phyloP scores from a whole-genome alignment of 2,113 vertebrate genomes.

The Nanorana parkeri region DNA sequence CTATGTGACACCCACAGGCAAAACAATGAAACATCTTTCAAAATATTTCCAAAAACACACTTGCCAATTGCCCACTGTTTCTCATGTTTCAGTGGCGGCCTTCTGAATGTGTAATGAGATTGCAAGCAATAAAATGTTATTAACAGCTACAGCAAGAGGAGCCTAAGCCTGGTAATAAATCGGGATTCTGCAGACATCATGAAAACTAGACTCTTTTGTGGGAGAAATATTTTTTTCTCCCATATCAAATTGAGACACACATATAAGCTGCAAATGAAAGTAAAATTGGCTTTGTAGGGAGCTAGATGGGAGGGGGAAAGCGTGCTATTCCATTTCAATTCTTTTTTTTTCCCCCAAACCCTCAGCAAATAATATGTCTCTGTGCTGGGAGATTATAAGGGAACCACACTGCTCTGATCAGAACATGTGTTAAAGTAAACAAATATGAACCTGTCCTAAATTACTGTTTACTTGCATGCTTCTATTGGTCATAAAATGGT shows the following conservation, averaged over 20 bases:
- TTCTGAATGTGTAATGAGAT: constrained; percentile 26
- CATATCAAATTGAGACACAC: constrained; percentile 26
- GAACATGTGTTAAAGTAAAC: background rate
- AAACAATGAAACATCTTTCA: background rate
- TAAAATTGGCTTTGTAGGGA: constrained; percentile 41
- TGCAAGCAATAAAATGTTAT: constrained; percentile 27
- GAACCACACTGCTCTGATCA: constrained; percentile 18
- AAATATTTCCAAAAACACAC: background rate
- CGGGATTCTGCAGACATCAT: constrained; percentile 25
- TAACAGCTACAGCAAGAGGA: constrained; percentile 4
- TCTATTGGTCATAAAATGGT: background rate
- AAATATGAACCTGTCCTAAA: background rate
- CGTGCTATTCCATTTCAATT: constrained; percentile 18
- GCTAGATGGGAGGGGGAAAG: background rate
- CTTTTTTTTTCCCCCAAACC: constrained; percentile 22
- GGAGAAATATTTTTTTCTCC: background rate
- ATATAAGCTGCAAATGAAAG: constrained; percentile 48
- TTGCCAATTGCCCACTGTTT: background rate
- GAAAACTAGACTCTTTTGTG: constrained; percentile 18
- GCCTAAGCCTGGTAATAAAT: constrained; percentile 20
- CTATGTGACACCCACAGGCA: background rate
- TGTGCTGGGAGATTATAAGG: constrained; percentile 21
- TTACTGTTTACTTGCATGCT: background rate
- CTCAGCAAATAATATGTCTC: constrained; percentile 2
- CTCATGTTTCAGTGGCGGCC: background rate